Percentiles rank a stretch among this genome's conserved stretches.
phyloP scores from a whole-genome alignment of 1,140 invertebrate genomes.

The Drosophila athabasca region DNA sequence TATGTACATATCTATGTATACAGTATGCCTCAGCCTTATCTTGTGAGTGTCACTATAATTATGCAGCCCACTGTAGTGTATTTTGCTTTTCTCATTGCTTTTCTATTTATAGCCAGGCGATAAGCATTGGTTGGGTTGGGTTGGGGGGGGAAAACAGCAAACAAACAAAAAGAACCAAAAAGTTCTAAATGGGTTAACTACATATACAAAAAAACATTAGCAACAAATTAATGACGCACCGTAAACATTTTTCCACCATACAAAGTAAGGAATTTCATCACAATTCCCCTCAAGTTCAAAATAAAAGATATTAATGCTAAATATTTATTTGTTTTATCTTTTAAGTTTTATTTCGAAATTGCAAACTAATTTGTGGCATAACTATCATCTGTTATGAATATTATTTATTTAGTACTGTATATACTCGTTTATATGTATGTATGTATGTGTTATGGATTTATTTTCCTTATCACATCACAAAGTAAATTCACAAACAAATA shows the following conservation, averaged over 20 bases:
- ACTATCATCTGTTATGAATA: no score
- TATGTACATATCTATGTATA: not conserved
- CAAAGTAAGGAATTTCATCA: no score
- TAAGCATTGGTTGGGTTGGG: slow-evolving; percentile 16
- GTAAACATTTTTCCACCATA: no score
- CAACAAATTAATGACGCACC: slow-evolving; percentile 67
- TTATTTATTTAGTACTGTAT: slow-evolving; percentile 1
- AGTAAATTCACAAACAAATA: slow-evolving; percentile 14
- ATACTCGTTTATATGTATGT: no score
- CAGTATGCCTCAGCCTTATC: not conserved
- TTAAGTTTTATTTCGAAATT: no score
- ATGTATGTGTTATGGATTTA: slow-evolving; percentile 28
- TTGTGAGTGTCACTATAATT: slow-evolving; percentile 1
- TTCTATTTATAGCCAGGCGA: slow-evolving; percentile 44
- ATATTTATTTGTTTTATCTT: no score
- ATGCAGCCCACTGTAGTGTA: slow-evolving; percentile 21
- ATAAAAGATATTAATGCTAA: no score
- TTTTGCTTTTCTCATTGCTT: slow-evolving; percentile 23
- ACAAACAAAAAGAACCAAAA: slow-evolving; percentile 24
- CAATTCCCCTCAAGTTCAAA: no score
- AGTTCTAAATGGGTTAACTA: slow-evolving; percentile 46
- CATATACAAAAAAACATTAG: slow-evolving; percentile 14
- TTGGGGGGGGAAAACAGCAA: slow-evolving; percentile 9
- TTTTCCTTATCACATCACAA: slow-evolving; percentile 57
- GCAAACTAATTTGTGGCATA: no score